These are phyloP conservation scores for Melipona quadrifasciata DNA, from an alignment of 1,140 invertebrate genomes.

Conservation along the genomic window DNA sequence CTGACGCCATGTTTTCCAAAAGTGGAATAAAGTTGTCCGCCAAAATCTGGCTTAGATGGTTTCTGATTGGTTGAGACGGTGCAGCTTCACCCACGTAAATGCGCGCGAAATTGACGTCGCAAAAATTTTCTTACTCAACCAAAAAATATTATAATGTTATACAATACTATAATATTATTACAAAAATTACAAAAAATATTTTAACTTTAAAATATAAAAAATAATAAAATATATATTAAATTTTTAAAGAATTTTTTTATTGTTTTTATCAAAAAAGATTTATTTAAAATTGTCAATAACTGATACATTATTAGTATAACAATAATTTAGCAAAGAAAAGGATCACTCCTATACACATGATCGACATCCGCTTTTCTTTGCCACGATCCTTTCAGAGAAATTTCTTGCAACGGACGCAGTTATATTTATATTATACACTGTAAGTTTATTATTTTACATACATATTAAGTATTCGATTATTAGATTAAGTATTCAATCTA, in stretches of 20 bases:
- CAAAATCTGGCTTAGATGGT: not conserved
- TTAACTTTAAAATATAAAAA: no score
- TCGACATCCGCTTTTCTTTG: constrained; percentile 34
- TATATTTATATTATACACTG: not conserved
- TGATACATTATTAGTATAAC: not conserved
- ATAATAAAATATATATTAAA: no score
- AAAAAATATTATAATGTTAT: no score
- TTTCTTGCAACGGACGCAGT: constrained; percentile 16
- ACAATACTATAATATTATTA: no score
- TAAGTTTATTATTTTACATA: not conserved
- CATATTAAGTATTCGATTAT: not conserved
- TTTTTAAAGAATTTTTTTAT: no score
- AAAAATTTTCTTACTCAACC: not conserved
- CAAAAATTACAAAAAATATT: no score
- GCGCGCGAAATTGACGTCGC: not conserved
- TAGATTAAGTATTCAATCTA: not conserved
- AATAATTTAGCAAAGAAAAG: constrained; percentile 51
- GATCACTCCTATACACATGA: constrained; percentile 64
- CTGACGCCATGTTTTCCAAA: not conserved
- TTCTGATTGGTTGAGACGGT: not conserved
- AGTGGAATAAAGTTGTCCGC: not conserved
- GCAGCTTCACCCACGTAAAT: not conserved
- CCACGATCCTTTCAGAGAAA: constrained; percentile 47
- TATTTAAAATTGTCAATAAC: no score
- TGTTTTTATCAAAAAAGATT: not conserved